phyloP scores from a whole-genome alignment of 2,797 vertebrate species.

The Crocidura indochinensis region DNA sequence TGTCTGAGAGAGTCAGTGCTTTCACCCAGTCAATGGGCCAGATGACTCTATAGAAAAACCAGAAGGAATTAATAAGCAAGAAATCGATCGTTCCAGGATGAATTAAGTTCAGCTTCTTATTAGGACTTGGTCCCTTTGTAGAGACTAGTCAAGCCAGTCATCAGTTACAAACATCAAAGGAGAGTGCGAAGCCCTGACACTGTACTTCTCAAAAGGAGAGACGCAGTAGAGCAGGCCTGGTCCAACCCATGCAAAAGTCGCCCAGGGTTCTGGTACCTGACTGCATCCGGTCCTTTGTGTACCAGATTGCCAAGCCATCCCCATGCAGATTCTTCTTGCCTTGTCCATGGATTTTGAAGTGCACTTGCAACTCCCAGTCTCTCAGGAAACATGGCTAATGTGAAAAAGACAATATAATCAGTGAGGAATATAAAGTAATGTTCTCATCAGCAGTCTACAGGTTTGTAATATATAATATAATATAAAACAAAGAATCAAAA shows the following conservation, averaged over 20 bases:
- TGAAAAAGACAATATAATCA: fast-evolving
- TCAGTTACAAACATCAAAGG: slow-evolving; percentile 45
- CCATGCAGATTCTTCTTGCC: slow-evolving; percentile 99
- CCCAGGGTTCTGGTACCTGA: slow-evolving; percentile 89
- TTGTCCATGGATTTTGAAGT: slow-evolving; percentile 97
- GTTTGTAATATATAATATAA: slow-evolving; percentile 25
- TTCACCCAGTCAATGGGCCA: slow-evolving; percentile 5
- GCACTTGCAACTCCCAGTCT: slow-evolving; percentile 98
- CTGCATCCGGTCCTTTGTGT: slow-evolving; percentile 97
- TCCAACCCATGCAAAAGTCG: neutral
- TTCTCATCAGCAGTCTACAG: neutral
- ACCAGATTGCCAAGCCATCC: slow-evolving; percentile 97
- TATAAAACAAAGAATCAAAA: neutral
- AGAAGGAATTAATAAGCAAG: slow-evolving; percentile 58
- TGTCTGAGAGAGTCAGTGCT: neutral
- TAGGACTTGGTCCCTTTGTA: slow-evolving; percentile 54
- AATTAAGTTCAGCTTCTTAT: slow-evolving; percentile 59
- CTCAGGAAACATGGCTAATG: slow-evolving; percentile 95
- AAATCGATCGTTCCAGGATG: neutral
- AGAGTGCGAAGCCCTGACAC: slow-evolving; percentile 48
- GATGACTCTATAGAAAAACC: slow-evolving; percentile 27
- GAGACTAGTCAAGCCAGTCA: neutral
- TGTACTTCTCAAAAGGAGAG: slow-evolving; percentile 39
- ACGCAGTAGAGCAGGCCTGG: neutral
- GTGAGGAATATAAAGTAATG: neutral